Conservation (phyloP, 2,888 invertebrate species). For the Nomada hirtipes region DNA sequence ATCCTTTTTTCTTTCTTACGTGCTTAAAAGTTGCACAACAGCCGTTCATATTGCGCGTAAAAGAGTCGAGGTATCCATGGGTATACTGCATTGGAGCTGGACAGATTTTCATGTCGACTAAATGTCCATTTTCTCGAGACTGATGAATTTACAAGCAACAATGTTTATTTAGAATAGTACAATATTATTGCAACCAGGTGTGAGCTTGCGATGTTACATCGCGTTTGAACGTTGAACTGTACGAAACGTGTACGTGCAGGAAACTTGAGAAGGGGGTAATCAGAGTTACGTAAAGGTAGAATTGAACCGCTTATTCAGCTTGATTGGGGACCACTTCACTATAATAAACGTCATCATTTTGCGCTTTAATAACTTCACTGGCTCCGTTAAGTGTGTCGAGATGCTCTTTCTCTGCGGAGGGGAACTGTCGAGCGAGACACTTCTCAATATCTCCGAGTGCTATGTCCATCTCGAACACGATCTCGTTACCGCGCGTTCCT, state of each 20-base stretch:
- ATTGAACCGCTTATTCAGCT: slow-evolving; percentile 44
- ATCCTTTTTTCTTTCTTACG: background rate
- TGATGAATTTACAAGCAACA: no score
- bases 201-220: no score
- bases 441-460: slow-evolving; percentile 65
- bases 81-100: no score
- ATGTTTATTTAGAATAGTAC: no score
- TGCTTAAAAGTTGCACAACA: background rate
- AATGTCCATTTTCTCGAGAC: no score
- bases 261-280: background rate
- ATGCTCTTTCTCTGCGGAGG: slow-evolving; percentile 26
- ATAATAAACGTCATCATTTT: slow-evolving; percentile 51
- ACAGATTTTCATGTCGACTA: no score
- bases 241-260: no score
- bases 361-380: slow-evolving; percentile 31
- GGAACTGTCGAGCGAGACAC: slow-evolving; percentile 52
- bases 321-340: slow-evolving; percentile 44
- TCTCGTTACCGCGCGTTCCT: slow-evolving; percentile 53
- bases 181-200: background rate
- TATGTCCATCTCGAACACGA: slow-evolving; percentile 75
- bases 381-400: slow-evolving; percentile 52
- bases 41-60: no score
- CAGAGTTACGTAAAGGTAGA: slow-evolving; percentile 13
- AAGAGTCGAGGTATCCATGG: no score
- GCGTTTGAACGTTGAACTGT: no score